Conservation (phyloP, 1,140 invertebrate genomes). For the Pinna nobilis region DNA sequence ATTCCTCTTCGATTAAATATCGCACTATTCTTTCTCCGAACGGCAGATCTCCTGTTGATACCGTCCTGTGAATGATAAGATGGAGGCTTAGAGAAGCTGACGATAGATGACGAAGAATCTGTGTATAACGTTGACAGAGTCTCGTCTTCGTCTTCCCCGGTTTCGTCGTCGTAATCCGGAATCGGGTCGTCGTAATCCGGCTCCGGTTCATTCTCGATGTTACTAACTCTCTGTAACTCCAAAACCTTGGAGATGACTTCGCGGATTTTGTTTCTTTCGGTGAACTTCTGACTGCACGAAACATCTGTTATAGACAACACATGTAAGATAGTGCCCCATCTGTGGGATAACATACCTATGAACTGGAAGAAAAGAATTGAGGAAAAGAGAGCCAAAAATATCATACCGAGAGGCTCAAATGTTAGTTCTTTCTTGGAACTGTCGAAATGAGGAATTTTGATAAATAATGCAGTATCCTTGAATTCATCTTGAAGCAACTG, state of each 20-base stretch:
- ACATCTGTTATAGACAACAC: conserved; percentile 92
- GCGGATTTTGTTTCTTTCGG: conserved; percentile 59
- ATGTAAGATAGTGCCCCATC: conserved; percentile 96
- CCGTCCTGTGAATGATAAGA: conserved; percentile 44
- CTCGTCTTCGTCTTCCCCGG: conserved; percentile 43
- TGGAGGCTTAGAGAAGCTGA: conserved; percentile 22
- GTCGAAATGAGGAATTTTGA: conserved; percentile 75
- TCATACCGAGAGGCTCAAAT: conserved; percentile 75
- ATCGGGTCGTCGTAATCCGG: conserved; percentile 60
- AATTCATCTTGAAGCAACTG: conserved; percentile 85
- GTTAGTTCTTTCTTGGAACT: conserved; percentile 48
- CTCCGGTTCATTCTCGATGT: conserved; percentile 63
- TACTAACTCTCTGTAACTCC: conserved; percentile 59
- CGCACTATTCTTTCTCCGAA: conserved; percentile 32
- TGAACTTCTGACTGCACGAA: conserved; percentile 49
- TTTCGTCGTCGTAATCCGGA: conserved; percentile 48
- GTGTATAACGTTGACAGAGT: conserved; percentile 32
- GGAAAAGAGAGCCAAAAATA: conserved; percentile 76
- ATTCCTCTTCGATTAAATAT: conserved; percentile 38
- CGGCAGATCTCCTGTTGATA: conserved; percentile 11
- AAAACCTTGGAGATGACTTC: conserved; percentile 58
- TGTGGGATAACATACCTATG: conserved; percentile 76
- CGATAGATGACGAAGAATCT: conserved; percentile 20
- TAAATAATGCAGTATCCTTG: conserved; percentile 83
- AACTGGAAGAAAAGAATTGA: conserved; percentile 76